These are phyloP conservation scores for Eudyptes chrysolophus DNA, from an alignment of 2,113 vertebrate genomes.

Conservation along the genomic window DNA sequence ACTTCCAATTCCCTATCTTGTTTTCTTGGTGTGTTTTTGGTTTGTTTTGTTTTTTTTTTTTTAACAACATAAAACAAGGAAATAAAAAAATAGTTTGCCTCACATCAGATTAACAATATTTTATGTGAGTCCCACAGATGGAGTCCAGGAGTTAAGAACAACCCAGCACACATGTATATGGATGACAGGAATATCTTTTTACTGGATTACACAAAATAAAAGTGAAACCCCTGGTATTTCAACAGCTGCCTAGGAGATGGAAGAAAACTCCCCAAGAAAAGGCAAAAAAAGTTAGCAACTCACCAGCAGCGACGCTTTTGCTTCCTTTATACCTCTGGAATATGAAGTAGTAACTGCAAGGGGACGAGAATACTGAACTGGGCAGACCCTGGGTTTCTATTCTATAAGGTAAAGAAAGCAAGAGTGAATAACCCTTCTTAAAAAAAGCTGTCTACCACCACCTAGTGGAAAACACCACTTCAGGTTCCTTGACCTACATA, in stretches of 20 bases:
- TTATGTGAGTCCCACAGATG: background rate
- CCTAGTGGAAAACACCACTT: background rate
- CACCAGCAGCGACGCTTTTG: background rate
- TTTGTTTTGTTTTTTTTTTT: background rate
- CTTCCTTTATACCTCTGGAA: background rate
- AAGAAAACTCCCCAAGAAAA: background rate
- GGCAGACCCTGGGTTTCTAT: background rate
- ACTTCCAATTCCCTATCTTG: background rate
- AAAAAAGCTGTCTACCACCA: background rate
- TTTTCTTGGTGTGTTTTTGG: background rate
- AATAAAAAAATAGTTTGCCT: background rate
- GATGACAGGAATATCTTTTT: background rate
- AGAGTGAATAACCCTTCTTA: background rate
- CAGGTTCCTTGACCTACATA: background rate
- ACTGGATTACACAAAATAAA: background rate
- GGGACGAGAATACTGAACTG: background rate
- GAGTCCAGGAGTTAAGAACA: background rate
- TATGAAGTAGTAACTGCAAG: background rate
- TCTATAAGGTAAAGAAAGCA: accelerated
- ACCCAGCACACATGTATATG: background rate
- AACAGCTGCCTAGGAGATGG: background rate
- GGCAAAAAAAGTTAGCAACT: background rate
- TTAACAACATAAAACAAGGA: background rate
- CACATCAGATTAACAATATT: background rate
- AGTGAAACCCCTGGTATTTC: background rate